These are phyloP conservation scores for Diglossa cyanea DNA, from an alignment of 2,797 vertebrate genomes.

Conservation along the genomic window DNA sequence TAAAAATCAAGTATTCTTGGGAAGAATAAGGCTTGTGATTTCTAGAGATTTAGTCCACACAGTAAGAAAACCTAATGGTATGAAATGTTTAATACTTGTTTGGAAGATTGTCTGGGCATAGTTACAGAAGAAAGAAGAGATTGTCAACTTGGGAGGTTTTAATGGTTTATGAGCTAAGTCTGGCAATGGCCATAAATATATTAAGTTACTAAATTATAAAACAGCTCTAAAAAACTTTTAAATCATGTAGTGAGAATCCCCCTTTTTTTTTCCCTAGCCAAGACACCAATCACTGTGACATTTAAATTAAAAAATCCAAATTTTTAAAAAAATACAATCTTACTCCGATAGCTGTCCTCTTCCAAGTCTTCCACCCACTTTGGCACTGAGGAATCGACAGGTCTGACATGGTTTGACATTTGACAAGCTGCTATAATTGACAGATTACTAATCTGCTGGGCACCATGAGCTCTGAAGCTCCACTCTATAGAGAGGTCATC, in stretches of 20 bases:
- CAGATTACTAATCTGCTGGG: background rate
- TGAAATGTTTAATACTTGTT: background rate
- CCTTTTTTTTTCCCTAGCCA: rapidly evolving
- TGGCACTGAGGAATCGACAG: background rate
- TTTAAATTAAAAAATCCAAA: background rate
- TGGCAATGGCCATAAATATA: background rate
- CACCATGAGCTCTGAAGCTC: background rate
- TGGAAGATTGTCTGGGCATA: background rate
- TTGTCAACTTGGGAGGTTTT: background rate
- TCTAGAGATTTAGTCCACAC: background rate
- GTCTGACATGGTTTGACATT: background rate
- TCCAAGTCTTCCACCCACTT: background rate
- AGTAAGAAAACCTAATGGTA: background rate
- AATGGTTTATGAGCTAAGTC: background rate
- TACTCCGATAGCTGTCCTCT: background rate
- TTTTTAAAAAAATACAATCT: background rate
- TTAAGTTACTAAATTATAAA: background rate
- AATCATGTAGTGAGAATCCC: background rate
- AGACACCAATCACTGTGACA: background rate
- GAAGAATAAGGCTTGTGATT: background rate
- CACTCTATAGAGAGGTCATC: background rate
- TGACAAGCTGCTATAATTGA: background rate
- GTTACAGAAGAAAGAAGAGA: background rate
- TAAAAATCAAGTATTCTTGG: background rate
- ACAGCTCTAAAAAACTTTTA: background rate